A percentile compares a stretch with the other conserved stretches of the same genome.
Evolutionary conservation across 64 coral and sea anemone species (phyloP).

Genomic region (Cladopsammia gracilis): DNA sequence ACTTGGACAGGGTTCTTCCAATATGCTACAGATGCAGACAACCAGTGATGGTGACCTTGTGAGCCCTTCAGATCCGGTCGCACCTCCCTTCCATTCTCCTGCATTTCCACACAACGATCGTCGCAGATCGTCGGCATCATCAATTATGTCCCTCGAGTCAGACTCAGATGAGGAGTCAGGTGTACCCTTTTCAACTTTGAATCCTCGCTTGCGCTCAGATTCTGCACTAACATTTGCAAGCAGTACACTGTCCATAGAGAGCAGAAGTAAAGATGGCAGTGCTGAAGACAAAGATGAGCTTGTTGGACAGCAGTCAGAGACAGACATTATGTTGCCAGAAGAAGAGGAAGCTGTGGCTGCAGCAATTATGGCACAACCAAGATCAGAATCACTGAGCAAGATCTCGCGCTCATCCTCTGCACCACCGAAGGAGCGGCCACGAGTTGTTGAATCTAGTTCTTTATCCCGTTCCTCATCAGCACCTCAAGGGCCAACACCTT

Average conservation of each 20-base stretch:
- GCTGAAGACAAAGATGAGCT: background rate
- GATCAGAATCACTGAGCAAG: conserved; percentile 57
- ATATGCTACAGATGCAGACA: conserved; percentile 16
- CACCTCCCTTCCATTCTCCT: background rate
- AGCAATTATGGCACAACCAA: conserved; percentile 37
- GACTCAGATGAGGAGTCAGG: conserved; percentile 62
- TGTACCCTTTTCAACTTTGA: background rate
- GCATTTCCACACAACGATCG: background rate
- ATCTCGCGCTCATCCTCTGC: conserved; percentile 90
- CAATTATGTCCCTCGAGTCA: conserved; percentile 77
- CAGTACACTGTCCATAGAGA: conserved; percentile 1
- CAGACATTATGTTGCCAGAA: conserved; percentile 24
- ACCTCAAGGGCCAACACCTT: conserved; percentile 70
- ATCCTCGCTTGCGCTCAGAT: background rate
- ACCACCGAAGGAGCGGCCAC: conserved; percentile 80
- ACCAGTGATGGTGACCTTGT: conserved; percentile 26
- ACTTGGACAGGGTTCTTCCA: conserved; percentile 39
- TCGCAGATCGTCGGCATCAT: conserved; percentile 52
- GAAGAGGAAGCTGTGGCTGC: conserved; percentile 7
- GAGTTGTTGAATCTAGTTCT: conserved; percentile 64
- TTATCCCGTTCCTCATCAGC: conserved; percentile 93
- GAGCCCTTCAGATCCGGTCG: conserved; percentile 45
- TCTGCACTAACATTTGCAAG: background rate
- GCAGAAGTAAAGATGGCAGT: background rate
- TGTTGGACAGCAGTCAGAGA: conserved; percentile 8